These are phyloP conservation scores for Poeciliopsis retropinna DNA, from an alignment of 2,113 vertebrate genomes.

Conservation along the genomic window DNA sequence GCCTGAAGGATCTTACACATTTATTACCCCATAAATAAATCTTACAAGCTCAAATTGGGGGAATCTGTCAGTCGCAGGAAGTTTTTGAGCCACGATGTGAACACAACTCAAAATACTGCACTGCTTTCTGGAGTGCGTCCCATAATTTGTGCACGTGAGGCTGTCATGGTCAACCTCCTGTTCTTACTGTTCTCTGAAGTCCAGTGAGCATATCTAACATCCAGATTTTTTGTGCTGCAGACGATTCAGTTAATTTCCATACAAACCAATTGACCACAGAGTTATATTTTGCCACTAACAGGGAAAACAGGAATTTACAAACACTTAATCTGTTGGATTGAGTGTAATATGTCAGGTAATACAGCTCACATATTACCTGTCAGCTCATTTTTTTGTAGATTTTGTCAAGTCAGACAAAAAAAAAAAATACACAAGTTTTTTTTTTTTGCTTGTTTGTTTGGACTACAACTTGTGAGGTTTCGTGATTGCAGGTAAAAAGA, in stretches of 20 bases:
- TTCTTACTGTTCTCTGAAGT: not conserved
- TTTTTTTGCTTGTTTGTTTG: not conserved
- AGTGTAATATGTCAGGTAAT: too few relatives aligned
- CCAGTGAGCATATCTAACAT: not conserved
- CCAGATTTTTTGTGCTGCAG: not conserved
- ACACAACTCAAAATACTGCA: too few relatives aligned
- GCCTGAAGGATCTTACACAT: not conserved
- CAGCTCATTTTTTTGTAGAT: too few relatives aligned
- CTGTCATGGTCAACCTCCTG: not conserved
- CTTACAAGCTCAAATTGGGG: not conserved
- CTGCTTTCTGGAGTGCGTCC: too few relatives aligned
- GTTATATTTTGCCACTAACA: too few relatives aligned
- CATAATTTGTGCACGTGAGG: too few relatives aligned
- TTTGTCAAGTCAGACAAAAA: too few relatives aligned
- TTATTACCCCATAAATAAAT: not conserved
- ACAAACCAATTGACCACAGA: not conserved
- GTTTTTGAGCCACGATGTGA: not conserved
- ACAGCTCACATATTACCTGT: too few relatives aligned
- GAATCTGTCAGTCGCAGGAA: not conserved
- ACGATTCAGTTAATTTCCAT: not conserved
- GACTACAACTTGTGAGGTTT: not conserved
- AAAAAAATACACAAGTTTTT: too few relatives aligned
- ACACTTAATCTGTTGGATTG: too few relatives aligned
- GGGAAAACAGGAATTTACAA: too few relatives aligned
- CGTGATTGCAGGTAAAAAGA: conserved; percentile 19